Conservation (phyloP, 2,113 vertebrate genomes). For the Eulemur macaco region DNA sequence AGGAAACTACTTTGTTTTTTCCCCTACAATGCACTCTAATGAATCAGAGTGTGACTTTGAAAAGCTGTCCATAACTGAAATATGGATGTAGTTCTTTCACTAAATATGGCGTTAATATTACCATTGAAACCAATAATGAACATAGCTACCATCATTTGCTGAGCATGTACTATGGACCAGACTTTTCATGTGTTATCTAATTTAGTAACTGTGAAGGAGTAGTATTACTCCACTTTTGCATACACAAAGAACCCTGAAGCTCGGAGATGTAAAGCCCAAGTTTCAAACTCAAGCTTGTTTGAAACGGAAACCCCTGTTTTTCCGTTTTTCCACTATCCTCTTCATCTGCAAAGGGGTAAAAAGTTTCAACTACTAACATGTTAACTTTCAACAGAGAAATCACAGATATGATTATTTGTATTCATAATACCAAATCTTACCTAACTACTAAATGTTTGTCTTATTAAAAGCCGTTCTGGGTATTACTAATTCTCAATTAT, state of each 20-base stretch:
- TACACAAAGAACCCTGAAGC: background rate
- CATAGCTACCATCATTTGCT: background rate
- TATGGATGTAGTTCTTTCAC: background rate
- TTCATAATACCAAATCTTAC: background rate
- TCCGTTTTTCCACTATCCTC: background rate
- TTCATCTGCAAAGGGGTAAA: background rate
- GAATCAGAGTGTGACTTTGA: background rate
- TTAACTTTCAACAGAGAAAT: background rate
- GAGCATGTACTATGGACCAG: background rate
- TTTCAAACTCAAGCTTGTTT: background rate
- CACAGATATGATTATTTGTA: background rate
- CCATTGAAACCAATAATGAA: background rate
- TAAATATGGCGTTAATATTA: background rate
- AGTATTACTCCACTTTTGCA: background rate
- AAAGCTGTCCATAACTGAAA: background rate
- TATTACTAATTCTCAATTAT: conserved; percentile 67
- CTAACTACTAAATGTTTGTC: conserved; percentile 52
- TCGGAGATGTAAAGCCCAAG: background rate
- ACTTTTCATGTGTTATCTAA: background rate
- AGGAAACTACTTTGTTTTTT: background rate
- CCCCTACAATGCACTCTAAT: background rate
- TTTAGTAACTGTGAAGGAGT: background rate
- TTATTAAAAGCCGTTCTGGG: background rate
- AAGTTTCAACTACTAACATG: background rate
- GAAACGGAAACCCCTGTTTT: background rate